Evolutionary conservation across 1,140 invertebrate species (phyloP).

Genomic region (Marisa cornuarietis): DNA sequence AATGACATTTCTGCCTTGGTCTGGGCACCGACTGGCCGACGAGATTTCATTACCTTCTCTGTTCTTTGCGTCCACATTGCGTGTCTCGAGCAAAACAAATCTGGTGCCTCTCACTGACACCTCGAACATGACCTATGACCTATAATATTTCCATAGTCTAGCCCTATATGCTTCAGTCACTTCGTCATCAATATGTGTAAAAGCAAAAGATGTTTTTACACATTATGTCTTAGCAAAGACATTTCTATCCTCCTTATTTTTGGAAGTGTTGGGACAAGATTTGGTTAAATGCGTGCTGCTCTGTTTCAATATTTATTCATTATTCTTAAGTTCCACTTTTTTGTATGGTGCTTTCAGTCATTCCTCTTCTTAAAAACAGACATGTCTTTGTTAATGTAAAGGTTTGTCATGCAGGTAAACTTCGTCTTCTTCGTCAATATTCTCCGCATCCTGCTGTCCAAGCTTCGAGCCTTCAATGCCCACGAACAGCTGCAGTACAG

Average conservation of each 20-base stretch:
- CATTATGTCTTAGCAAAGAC: too few species aligned
- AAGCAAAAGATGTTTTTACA: too few species aligned
- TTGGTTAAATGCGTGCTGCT: too few species aligned
- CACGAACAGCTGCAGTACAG: conserved; percentile 64
- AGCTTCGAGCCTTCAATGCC: conserved; percentile 74
- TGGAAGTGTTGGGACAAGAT: too few species aligned
- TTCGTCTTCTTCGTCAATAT: conserved; percentile 92
- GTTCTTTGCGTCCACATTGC: not conserved
- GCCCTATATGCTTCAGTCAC: too few species aligned
- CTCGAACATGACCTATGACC: not conserved
- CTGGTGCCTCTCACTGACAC: not conserved
- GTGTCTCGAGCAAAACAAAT: not conserved
- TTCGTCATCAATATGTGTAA: too few species aligned
- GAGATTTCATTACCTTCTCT: not conserved
- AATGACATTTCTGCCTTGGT: too few species aligned
- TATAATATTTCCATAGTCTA: too few species aligned
- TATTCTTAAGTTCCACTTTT: too few species aligned
- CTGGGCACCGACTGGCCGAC: not conserved
- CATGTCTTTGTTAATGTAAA: not conserved
- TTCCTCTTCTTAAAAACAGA: not conserved
- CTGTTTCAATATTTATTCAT: too few species aligned
- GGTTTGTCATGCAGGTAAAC: conserved; percentile 73
- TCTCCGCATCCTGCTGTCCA: conserved; percentile 88
- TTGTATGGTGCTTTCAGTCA: not conserved
- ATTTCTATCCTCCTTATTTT: too few species aligned